A percentile compares a stretch with the other conserved stretches of the same genome.
These are phyloP conservation scores for Drosophila punjabiensis DNA, from an alignment of 1,140 invertebrate genomes.

Conservation along the genomic window DNA sequence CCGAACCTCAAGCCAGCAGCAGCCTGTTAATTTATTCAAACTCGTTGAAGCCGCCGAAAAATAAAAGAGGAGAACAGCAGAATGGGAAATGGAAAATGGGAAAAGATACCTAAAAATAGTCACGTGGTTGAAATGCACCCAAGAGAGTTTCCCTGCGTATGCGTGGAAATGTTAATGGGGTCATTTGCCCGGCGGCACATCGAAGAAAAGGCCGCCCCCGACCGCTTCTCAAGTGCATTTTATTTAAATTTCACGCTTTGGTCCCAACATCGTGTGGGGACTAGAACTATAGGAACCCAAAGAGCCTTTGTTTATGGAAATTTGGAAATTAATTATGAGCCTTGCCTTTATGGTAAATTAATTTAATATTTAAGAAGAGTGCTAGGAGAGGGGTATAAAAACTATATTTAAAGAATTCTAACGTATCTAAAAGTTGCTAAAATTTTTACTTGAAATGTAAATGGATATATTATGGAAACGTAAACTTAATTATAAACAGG, in stretches of 20 bases:
- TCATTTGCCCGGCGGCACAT: conserved; percentile 67
- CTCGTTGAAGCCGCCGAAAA: conserved; percentile 47
- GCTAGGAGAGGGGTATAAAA: too few relatives aligned
- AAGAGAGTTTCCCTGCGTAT: conserved; percentile 38
- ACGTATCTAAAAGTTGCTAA: background rate
- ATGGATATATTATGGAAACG: background rate
- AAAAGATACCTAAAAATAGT: conserved; percentile 51
- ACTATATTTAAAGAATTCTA: background rate
- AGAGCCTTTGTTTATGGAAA: conserved; percentile 34
- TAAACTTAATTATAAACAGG: background rate
- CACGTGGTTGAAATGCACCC: conserved; percentile 59
- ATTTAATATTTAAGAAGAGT: background rate
- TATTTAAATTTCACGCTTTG: conserved; percentile 56
- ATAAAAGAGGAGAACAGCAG: background rate
- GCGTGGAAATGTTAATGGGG: conserved; percentile 75
- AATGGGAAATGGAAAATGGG: conserved; percentile 14
- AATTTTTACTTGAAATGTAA: background rate
- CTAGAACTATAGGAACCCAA: background rate
- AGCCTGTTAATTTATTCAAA: conserved; percentile 73
- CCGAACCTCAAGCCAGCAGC: conserved; percentile 13
- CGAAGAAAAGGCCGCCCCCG: conserved; percentile 19
- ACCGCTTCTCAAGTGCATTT: conserved; percentile 56
- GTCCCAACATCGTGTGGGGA: conserved; percentile 32
- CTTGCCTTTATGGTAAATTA: conserved; percentile 8
- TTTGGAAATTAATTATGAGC: conserved; percentile 11